A percentile compares a stretch with the other conserved stretches of the same genome.
These are phyloP conservation scores for Clamator glandarius DNA, from an alignment of 2,797 vertebrate species.

Conservation along the genomic window DNA sequence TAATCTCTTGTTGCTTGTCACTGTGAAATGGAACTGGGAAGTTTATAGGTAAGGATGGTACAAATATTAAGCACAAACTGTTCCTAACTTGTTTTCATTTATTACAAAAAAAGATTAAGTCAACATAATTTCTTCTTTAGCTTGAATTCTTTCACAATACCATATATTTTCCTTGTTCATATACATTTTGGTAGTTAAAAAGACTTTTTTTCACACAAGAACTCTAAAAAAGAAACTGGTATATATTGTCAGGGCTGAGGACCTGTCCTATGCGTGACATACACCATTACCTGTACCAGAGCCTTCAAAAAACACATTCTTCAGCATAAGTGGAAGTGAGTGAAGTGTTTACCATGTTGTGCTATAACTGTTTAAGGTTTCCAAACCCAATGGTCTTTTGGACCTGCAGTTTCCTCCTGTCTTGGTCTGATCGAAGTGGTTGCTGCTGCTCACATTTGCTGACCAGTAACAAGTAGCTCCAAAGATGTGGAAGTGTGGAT, in stretches of 20 bases:
- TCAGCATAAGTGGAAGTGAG: background rate
- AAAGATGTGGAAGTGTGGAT: no score
- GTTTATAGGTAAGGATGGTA: constrained; percentile 3
- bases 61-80: background rate
- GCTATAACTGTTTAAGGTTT: background rate
- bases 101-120: background rate
- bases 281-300: background rate
- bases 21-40: background rate
- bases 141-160: background rate
- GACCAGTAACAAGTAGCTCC: background rate
- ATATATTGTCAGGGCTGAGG: background rate
- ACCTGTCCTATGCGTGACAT: background rate
- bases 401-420: background rate
- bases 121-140: background rate
- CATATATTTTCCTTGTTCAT: background rate
- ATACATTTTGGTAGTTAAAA: background rate
- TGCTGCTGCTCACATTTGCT: background rate
- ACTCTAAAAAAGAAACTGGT: background rate
- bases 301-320: background rate
- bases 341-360: background rate
- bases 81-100: constrained; percentile 11
- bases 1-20: constrained; percentile 28
- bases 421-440: background rate
- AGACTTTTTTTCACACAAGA: background rate
- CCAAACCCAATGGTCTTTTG: background rate